Evolutionary conservation across 1,140 invertebrate genomes (phyloP).

Genomic region (Drosophila ercepeae): DNA sequence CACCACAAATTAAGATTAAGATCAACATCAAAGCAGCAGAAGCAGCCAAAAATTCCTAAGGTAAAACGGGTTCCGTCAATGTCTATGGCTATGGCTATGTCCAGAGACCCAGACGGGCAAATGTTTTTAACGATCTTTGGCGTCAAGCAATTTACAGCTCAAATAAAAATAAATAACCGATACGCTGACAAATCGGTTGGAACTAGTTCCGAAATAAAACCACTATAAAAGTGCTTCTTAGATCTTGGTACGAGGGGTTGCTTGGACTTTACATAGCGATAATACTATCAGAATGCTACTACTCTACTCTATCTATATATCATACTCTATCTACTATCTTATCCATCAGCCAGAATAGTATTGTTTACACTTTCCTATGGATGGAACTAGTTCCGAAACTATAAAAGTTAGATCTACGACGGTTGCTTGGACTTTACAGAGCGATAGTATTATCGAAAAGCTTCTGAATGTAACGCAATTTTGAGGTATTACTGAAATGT

Average conservation of each 20-base stretch:
- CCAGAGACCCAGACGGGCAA: constrained; percentile 48
- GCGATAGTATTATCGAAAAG: not conserved
- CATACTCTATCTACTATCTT: too few relatives aligned
- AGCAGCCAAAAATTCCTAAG: constrained; percentile 50
- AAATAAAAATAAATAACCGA: constrained; percentile 71
- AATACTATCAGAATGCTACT: too few relatives aligned
- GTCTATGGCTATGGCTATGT: too few relatives aligned
- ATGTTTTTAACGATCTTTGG: constrained; percentile 62
- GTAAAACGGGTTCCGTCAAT: constrained; percentile 47
- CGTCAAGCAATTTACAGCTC: constrained; percentile 76
- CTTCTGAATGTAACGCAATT: not conserved
- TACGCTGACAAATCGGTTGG: constrained; percentile 59
- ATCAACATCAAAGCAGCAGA: constrained; percentile 65
- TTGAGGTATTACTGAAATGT: not conserved
- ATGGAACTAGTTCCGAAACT: constrained; percentile 53
- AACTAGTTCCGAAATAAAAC: constrained; percentile 56
- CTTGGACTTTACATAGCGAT: too few relatives aligned
- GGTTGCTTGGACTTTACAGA: not conserved
- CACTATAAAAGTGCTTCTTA: too few relatives aligned
- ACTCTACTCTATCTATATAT: too few relatives aligned
- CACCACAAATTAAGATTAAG: constrained; percentile 77
- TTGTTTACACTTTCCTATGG: too few relatives aligned
- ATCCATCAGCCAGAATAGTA: too few relatives aligned
- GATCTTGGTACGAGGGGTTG: too few relatives aligned
- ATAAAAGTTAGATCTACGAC: not conserved